phyloP scores from a whole-genome alignment of 92 coral and sea anemone genomes.

The Phenganax stokvisi region DNA sequence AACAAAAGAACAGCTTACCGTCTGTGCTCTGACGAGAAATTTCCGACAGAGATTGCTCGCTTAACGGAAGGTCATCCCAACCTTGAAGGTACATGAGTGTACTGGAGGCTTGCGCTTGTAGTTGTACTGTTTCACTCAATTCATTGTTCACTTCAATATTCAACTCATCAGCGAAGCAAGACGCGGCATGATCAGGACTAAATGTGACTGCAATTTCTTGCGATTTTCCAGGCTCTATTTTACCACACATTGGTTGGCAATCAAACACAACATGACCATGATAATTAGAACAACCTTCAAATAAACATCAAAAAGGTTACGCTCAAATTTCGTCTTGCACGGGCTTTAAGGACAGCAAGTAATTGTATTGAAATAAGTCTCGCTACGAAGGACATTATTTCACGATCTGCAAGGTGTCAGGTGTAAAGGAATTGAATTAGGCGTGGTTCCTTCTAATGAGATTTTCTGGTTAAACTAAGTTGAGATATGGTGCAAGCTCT shows the following conservation, averaged over 20 bases:
- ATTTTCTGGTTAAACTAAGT: too few species aligned
- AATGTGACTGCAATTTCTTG: slow-evolving; percentile 81
- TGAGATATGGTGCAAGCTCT: background rate
- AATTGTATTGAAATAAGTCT: too few species aligned
- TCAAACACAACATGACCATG: slow-evolving; percentile 86
- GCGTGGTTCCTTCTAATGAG: too few species aligned
- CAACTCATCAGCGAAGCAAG: slow-evolving; percentile 79
- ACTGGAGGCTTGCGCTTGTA: slow-evolving; percentile 84
- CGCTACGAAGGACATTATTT: too few species aligned
- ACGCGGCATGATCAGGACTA: slow-evolving; percentile 81
- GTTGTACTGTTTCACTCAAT: slow-evolving; percentile 68
- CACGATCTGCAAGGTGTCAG: too few species aligned
- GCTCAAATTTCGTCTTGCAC: too few species aligned
- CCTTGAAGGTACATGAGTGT: slow-evolving; percentile 76
- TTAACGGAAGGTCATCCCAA: slow-evolving; percentile 82
- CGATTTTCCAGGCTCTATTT: slow-evolving; percentile 69
- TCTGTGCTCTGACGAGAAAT: slow-evolving; percentile 72
- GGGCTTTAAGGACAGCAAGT: too few species aligned
- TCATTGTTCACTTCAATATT: slow-evolving; percentile 73
- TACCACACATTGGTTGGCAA: slow-evolving; percentile 78
- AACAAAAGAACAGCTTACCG: slow-evolving; percentile 47
- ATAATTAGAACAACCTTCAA: slow-evolving; percentile 78
- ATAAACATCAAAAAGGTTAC: background rate
- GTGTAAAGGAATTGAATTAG: too few species aligned
- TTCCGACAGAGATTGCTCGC: slow-evolving; percentile 74